These are phyloP conservation scores for Plagodis pulveraria DNA, from an alignment of 2,888 invertebrate species.

Conservation along the genomic window DNA sequence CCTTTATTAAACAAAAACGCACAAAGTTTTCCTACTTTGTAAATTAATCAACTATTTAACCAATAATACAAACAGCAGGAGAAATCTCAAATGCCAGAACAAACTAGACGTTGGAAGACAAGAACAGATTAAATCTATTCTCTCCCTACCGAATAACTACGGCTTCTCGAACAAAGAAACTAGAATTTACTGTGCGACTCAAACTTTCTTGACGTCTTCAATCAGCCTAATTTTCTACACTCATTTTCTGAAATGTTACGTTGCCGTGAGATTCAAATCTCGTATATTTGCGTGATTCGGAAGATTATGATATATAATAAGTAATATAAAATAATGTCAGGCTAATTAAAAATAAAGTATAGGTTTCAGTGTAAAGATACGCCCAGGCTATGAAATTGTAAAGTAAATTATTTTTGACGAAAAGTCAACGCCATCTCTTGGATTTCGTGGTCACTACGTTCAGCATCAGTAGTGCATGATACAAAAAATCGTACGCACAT, in stretches of 20 bases:
- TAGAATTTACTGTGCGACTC: conserved; percentile 26
- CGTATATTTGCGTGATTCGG: conserved; percentile 3
- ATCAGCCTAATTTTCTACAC: conserved; percentile 49
- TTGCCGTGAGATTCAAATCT: conserved; percentile 36
- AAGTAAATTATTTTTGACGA: too few species aligned
- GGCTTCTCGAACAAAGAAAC: conserved; percentile 35
- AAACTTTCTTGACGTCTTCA: conserved; percentile 45
- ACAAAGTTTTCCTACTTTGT: background rate
- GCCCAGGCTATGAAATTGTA: too few species aligned
- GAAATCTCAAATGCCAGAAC: conserved; percentile 15
- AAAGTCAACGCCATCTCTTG: too few species aligned
- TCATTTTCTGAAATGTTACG: conserved; percentile 48
- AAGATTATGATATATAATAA: background rate
- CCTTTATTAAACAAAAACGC: background rate
- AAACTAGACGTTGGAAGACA: conserved; percentile 24
- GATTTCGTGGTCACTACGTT: too few species aligned
- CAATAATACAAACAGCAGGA: conserved; percentile 13
- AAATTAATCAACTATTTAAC: background rate
- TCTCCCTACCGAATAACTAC: conserved; percentile 35
- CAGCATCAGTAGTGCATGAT: too few species aligned
- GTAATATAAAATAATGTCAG: too few species aligned
- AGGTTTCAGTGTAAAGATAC: too few species aligned
- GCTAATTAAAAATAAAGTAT: too few species aligned
- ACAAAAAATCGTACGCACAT: too few species aligned
- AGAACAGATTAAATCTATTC: conserved; percentile 36